Conservation (phyloP, 2,797 vertebrate genomes). For the Sebastolobus altivelis region DNA sequence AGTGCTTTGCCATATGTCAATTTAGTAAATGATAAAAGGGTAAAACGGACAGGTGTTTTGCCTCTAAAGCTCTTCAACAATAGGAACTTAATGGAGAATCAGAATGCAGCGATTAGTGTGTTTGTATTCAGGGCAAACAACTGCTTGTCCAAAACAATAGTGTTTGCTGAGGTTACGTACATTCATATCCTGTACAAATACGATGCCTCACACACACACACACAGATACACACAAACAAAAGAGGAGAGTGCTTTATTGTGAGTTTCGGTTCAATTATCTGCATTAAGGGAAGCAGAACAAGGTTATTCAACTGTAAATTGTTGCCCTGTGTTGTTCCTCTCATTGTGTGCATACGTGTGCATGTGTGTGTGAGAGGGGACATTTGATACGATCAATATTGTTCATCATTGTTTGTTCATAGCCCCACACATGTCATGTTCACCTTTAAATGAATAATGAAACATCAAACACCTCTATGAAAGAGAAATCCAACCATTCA, state of each 20-base stretch:
- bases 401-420: background rate
- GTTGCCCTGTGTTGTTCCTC: background rate
- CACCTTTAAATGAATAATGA: slow-evolving; percentile 8
- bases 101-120: slow-evolving; percentile 51
- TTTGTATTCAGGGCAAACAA: slow-evolving; percentile 56
- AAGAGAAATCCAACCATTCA: background rate
- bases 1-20: slow-evolving; percentile 53
- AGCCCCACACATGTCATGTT: background rate
- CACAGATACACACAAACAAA: background rate
- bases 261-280: slow-evolving; percentile 10
- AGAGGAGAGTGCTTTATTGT: slow-evolving; percentile 20
- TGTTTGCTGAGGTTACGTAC: slow-evolving; percentile 59
- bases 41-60: slow-evolving; percentile 77
- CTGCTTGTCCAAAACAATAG: slow-evolving; percentile 38
- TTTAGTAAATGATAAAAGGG: slow-evolving; percentile 60
- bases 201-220: background rate
- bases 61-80: slow-evolving; percentile 55
- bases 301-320: background rate
- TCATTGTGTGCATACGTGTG: background rate
- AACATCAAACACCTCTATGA: background rate
- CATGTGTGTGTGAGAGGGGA: background rate
- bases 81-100: slow-evolving; percentile 50
- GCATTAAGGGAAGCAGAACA: slow-evolving; percentile 12
- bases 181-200: slow-evolving; percentile 38
- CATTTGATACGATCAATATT: background rate